These are phyloP conservation scores for Drosophila sproati DNA, from an alignment of 1,140 invertebrate species.

Conservation along the genomic window DNA sequence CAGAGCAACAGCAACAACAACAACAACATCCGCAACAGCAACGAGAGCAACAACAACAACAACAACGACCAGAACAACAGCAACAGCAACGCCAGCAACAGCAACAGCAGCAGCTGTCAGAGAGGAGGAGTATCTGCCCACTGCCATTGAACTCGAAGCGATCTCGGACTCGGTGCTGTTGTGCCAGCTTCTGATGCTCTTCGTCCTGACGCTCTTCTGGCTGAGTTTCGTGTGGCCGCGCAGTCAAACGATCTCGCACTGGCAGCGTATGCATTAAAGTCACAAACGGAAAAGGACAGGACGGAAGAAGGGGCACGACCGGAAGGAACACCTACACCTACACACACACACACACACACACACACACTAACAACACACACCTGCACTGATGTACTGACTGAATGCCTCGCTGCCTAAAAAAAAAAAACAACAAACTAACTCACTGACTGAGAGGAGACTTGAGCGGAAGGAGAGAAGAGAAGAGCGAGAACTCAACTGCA, in stretches of 20 bases:
- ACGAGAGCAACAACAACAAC: not conserved
- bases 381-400: conserved; percentile 80
- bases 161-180: conserved; percentile 39
- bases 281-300: not conserved
- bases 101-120: conserved; percentile 4
- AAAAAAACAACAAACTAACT: conserved; percentile 69
- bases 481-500: conserved; percentile 53
- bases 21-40: not conserved
- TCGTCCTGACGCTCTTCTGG: conserved; percentile 24
- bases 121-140: not conserved
- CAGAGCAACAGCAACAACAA: conserved; percentile 16
- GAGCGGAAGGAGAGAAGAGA: conserved; percentile 39
- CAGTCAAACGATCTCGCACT: conserved; percentile 24
- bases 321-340: conserved; percentile 1
- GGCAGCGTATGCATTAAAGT: conserved; percentile 39
- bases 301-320: not conserved
- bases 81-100: conserved; percentile 32
- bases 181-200: conserved; percentile 30
- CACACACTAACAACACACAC: conserved; percentile 12
- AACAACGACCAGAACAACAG: not conserved
- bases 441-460: conserved; percentile 73
- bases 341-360: conserved; percentile 9
- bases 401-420: conserved; percentile 75
- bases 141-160: conserved; percentile 36
- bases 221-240: conserved; percentile 27